phyloP scores from a whole-genome alignment of 2,888 invertebrate species.

The Diplolepis rosae region DNA sequence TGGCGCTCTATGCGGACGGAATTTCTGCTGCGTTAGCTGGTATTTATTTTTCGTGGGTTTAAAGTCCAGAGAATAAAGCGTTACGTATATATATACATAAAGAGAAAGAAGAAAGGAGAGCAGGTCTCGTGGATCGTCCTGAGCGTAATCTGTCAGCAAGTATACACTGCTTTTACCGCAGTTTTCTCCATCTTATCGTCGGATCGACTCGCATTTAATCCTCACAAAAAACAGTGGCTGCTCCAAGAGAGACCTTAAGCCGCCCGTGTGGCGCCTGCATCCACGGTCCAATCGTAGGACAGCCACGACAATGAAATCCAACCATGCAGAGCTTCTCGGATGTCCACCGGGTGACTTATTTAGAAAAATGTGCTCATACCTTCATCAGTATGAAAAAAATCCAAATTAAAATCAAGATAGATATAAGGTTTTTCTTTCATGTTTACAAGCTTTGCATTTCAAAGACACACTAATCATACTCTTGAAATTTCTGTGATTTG shows the following conservation, averaged over 20 bases:
- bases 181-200: slow-evolving; percentile 68
- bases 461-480: no score
- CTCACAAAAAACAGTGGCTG: slow-evolving; percentile 64
- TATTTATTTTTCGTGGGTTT: neutral
- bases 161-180: slow-evolving; percentile 60
- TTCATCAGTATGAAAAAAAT: no score
- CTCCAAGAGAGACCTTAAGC: slow-evolving; percentile 59
- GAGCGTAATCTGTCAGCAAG: slow-evolving; percentile 67
- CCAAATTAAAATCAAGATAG: neutral
- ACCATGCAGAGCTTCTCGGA: slow-evolving; percentile 25
- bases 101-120: slow-evolving; percentile 15
- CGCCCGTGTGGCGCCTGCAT: slow-evolving; percentile 71
- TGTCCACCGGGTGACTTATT: slow-evolving; percentile 52
- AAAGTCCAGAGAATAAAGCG: neutral
- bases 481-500: no score
- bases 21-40: neutral
- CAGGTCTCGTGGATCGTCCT: slow-evolving; percentile 44
- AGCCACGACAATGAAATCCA: slow-evolving; percentile 54
- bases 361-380: slow-evolving; percentile 1
- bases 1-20: neutral
- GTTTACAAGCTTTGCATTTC: neutral
- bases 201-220: slow-evolving; percentile 71
- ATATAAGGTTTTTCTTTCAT: neutral
- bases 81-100: neutral
- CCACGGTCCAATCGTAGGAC: slow-evolving; percentile 56